Conservation (phyloP, 2,797 vertebrate genomes). For the Salarias fasciatus region DNA sequence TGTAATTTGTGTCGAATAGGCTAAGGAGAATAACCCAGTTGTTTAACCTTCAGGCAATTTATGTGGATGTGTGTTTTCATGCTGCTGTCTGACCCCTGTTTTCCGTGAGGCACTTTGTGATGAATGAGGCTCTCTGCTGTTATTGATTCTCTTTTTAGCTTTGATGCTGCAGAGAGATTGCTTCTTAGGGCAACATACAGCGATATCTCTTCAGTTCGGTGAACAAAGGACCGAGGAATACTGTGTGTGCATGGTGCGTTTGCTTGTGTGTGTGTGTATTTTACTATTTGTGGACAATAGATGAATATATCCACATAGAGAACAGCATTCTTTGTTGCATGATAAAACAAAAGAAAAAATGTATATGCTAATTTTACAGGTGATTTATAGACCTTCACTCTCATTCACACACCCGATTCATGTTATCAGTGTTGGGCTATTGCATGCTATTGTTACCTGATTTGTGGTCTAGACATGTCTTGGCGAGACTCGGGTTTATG, state of each 20-base stretch:
- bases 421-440: neutral
- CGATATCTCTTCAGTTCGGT: conserved; percentile 39
- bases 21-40: conserved; percentile 25
- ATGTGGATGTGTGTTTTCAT: conserved; percentile 24
- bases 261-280: conserved; percentile 12
- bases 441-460: conserved; percentile 23
- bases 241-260: conserved; percentile 8
- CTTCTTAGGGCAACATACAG: conserved; percentile 44
- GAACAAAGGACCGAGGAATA: conserved; percentile 56
- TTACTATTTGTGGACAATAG: conserved; percentile 71
- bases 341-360: conserved; percentile 27
- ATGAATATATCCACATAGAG: conserved; percentile 16
- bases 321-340: conserved; percentile 15
- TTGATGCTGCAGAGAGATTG: conserved; percentile 51
- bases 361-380: conserved; percentile 17
- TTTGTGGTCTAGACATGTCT: conserved; percentile 15
- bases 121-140: conserved; percentile 55
- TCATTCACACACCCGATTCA: conserved; percentile 11
- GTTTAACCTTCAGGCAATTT: conserved; percentile 38
- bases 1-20: conserved; percentile 21
- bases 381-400: conserved; percentile 25
- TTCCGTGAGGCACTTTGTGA: conserved; percentile 52
- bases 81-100: conserved; percentile 35
- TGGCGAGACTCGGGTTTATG: conserved; percentile 17
- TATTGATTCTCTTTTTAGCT: conserved; percentile 64